Evolutionary conservation across 2,888 invertebrate genomes (phyloP), one percentile per base, ranked within the genome.

Genomic region (Ennomos erosarius): DNA sequence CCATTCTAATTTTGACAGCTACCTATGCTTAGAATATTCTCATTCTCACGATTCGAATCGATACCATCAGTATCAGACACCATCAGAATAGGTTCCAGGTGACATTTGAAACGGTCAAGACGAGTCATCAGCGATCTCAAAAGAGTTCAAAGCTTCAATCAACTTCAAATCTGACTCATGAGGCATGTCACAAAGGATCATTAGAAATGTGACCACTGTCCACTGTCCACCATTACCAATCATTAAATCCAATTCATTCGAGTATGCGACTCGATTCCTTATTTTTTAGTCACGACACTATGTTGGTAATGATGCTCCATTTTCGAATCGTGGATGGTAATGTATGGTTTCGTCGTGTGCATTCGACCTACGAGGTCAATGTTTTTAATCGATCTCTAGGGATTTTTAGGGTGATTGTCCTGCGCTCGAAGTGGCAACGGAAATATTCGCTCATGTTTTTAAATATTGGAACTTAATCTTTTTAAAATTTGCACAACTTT

Each of bases 231-330:
- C 77, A 76, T 79, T 81, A 81, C 64, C 55, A 57, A 68, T 81
- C 79, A 75, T 82, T 81, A 79, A 65, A 71, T 63, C 67, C 78
- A 71, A 78, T 82, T 81, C 81, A 81, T 74, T 59, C 56, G 50
- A 55, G 38, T 48, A 62, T 47, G 59, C 60, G 70, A 72, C 67
- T 64, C 69, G 69, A 68, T 67, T 58, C 68, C 62, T 67, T 69
- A 75, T 76, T 73, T 73, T 76, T 72, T 67, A 75, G 81, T 87
- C 81, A 86, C 84, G 84, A 82, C 78, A 73, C 68, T 62, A 62
- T 47, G 70, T 73, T 78, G 78, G 78, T 87, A 86, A 86, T 82
- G 86, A 85, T 79, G 80, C 70, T 79, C 85, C 76, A 81, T 83
- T 84, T 85, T 78, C 70, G 75, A 80, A 10, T 44, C 45, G 53